Evolutionary conservation across 2,888 invertebrate species (phyloP).

Genomic region (Lasioglossum lativentre): DNA sequence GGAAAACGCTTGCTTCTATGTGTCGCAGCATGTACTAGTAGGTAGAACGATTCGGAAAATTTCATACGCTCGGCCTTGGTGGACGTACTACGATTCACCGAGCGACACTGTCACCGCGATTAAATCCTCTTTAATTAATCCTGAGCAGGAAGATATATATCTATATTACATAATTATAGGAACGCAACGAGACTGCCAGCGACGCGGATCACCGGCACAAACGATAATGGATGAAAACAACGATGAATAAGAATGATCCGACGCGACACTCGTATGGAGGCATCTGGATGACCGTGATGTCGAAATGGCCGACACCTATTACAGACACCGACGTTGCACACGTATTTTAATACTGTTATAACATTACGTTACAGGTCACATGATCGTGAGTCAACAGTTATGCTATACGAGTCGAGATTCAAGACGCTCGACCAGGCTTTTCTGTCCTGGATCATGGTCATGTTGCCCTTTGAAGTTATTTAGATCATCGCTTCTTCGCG

Average conservation of each 20-base stretch:
- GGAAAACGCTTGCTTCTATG: not conserved
- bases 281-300: slow-evolving; percentile 40
- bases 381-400: slow-evolving; percentile 50
- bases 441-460: not conserved
- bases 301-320: slow-evolving; percentile 44
- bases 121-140: not conserved
- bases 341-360: slow-evolving; percentile 61
- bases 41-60: not conserved
- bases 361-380: slow-evolving; percentile 56
- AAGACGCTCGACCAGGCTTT: not conserved
- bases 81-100: not conserved
- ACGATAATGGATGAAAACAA: slow-evolving; percentile 38
- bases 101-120: not conserved
- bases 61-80: not conserved
- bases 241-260: slow-evolving; percentile 39
- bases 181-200: not conserved
- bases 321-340: slow-evolving; percentile 31
- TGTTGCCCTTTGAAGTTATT: not conserved
- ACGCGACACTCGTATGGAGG: slow-evolving; percentile 13
- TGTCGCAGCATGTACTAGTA: not conserved
- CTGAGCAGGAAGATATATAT: not conserved
- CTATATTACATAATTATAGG: slow-evolving; percentile 33
- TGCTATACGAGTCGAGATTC: slow-evolving; percentile 20
- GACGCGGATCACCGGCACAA: not conserved
- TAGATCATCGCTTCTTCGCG: not conserved